These are phyloP conservation scores for Daboia siamensis DNA, from an alignment of 2,113 vertebrate species.

Conservation along the genomic window DNA sequence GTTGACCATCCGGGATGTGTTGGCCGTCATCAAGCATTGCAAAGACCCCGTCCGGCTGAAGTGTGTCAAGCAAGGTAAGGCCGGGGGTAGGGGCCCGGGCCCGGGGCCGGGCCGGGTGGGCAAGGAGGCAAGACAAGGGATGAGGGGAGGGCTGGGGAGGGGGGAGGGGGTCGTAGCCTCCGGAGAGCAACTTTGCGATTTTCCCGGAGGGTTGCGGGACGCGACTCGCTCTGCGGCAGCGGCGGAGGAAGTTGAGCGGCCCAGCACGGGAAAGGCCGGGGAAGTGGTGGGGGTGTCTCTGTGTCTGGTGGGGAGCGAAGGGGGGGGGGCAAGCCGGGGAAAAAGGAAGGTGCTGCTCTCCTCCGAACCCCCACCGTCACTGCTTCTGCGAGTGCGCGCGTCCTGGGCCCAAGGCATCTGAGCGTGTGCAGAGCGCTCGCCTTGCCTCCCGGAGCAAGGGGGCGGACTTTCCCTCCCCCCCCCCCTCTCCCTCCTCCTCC, in stretches of 20 bases:
- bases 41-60: constrained; percentile 93
- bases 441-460: neutral
- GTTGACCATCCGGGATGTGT: constrained; percentile 91
- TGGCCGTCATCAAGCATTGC: constrained; percentile 93
- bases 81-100: neutral
- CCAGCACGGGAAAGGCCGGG: too few species aligned
- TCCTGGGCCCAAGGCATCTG: neutral
- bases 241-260: too few species aligned
- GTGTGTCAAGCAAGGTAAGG: constrained; percentile 93
- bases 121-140: neutral
- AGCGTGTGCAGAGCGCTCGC: neutral
- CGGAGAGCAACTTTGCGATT: constrained; percentile 58
- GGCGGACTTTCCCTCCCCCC: neutral
- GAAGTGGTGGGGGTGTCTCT: too few species aligned
- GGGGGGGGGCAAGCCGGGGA: accelerated
- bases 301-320: too few species aligned
- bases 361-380: too few species aligned
- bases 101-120: neutral
- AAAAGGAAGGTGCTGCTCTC: accelerated
- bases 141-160: neutral
- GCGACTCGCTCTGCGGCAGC: too few species aligned
- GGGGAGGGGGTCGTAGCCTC: constrained; percentile 12
- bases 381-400: too few species aligned
- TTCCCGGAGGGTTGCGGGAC: neutral
- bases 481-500: too few species aligned